Evolutionary conservation across 2,888 invertebrate genomes (phyloP), one percentile per base, ranked within the genome.

Genomic region (Diachrysia chrysitis): DNA sequence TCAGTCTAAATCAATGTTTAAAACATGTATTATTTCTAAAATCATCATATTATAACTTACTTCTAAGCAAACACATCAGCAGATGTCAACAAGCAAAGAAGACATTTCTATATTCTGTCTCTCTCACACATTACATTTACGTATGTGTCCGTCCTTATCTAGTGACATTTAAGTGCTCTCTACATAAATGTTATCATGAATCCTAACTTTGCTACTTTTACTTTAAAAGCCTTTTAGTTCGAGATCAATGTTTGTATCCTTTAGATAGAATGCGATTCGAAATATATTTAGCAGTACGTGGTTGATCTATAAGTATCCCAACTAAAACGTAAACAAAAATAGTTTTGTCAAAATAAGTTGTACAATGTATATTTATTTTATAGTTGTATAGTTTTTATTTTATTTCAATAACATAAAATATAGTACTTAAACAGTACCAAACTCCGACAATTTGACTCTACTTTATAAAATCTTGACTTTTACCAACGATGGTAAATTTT

Each of bases 181-280:
- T 14, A 77, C 58, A 66, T 77, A 62, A 77, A 69, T 63, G 68
- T 62, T 72, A 66, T 66, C 68, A 54, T 46, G 61, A 68, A 78
- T 69, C 37, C 48, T 61, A 78, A 76, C 78, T 78, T 73, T 23
- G 23, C 16, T 53, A 55, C 51, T 53, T n/a, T 42, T 53, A 51
- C 58, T 73, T 65, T 61, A 56, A 65, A 63, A 77, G 53, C 17
- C 55, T 68, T 56, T 77, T 69, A 58, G 21, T 17, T 58, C 51
- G 21, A 17, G 53, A 68, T 60, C 48, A 63, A 57, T 59, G 21
- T 35, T 42, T 21, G 32, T 55, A 12, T 42, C 14, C 48, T 59
- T 63, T 19, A 65, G 23, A 62, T 55, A 48, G 48, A 0, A 55
- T 46, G 25, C 32, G 17, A 48, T 57, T 53, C 29, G 46, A 60